Evolutionary conservation across 1,140 invertebrate species (phyloP).

Genomic region (Drosophila repletoides): DNA sequence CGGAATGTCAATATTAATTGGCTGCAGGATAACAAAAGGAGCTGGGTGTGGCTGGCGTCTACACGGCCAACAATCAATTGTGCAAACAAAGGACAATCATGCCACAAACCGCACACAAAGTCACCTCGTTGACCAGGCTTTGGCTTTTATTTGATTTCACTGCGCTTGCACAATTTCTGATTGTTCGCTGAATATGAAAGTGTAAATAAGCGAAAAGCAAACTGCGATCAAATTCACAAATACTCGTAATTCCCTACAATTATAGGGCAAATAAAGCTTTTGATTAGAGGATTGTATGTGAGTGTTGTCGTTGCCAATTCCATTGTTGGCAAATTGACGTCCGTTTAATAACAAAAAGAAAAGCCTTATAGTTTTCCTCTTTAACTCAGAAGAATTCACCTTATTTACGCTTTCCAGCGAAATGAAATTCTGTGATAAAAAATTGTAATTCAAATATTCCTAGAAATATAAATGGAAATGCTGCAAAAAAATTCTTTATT

Average conservation of each 20-base stretch:
- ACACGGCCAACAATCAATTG: slow-evolving; percentile 65
- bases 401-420: not conserved
- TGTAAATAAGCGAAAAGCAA: slow-evolving; percentile 46
- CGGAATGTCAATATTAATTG: slow-evolving; percentile 66
- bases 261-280: slow-evolving; percentile 55
- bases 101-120: slow-evolving; percentile 13
- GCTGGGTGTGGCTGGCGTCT: slow-evolving; percentile 21
- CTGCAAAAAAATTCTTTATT: slow-evolving; percentile 6
- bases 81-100: slow-evolving; percentile 53
- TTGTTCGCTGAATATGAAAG: slow-evolving; percentile 47
- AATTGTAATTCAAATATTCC: not conserved
- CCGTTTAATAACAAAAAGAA: not conserved
- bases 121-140: slow-evolving; percentile 20
- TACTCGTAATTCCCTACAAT: slow-evolving; percentile 56
- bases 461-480: slow-evolving; percentile 28
- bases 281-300: too few species aligned
- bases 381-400: slow-evolving; percentile 7
- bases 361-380: too few species aligned
- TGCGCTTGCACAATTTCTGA: slow-evolving; percentile 31
- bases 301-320: not conserved
- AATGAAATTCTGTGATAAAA: not conserved
- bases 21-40: slow-evolving; percentile 61
- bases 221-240: slow-evolving; percentile 39
- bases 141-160: slow-evolving; percentile 43
- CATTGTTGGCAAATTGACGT: not conserved